Evolutionary conservation across 2,113 vertebrate species (phyloP).

Genomic region (Nicator chloris): DNA sequence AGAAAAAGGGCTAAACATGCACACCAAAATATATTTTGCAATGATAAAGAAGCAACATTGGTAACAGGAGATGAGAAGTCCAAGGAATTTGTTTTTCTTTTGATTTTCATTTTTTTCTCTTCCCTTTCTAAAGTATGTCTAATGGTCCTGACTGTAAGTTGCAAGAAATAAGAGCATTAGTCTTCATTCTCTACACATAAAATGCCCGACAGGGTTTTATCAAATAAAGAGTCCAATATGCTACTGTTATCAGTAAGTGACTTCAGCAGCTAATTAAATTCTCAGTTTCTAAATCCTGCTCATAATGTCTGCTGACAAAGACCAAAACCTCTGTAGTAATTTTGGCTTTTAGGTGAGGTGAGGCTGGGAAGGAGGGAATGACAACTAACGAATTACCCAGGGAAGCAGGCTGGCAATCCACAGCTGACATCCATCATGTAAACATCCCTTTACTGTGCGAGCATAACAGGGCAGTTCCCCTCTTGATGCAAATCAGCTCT

Average conservation of each 20-base stretch:
- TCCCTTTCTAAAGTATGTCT: not conserved
- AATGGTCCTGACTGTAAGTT: not conserved
- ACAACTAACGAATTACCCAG: not conserved
- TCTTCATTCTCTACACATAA: conserved; percentile 49
- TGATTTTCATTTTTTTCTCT: not conserved
- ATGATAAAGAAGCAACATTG: not conserved
- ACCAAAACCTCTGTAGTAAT: conserved; percentile 18
- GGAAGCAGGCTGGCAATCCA: not conserved
- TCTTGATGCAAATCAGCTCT: not conserved
- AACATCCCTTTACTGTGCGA: not conserved
- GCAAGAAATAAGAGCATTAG: conserved; percentile 37
- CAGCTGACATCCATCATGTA: not conserved
- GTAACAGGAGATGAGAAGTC: not conserved
- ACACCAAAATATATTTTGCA: not conserved
- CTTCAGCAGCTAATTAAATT: conserved; percentile 66
- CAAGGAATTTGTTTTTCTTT: not conserved
- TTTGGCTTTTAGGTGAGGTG: not conserved
- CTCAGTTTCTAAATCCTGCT: conserved; percentile 45
- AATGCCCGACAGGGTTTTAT: conserved; percentile 54
- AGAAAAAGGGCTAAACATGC: not conserved
- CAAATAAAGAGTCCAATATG: conserved; percentile 63
- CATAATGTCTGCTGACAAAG: conserved; percentile 51
- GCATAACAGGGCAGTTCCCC: not conserved
- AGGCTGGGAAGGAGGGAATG: not conserved
- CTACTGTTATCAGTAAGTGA: conserved; percentile 51